Base-by-base conservation (phyloP, 2,113 vertebrate genomes). In the Laticauda laticaudata region DNA sequence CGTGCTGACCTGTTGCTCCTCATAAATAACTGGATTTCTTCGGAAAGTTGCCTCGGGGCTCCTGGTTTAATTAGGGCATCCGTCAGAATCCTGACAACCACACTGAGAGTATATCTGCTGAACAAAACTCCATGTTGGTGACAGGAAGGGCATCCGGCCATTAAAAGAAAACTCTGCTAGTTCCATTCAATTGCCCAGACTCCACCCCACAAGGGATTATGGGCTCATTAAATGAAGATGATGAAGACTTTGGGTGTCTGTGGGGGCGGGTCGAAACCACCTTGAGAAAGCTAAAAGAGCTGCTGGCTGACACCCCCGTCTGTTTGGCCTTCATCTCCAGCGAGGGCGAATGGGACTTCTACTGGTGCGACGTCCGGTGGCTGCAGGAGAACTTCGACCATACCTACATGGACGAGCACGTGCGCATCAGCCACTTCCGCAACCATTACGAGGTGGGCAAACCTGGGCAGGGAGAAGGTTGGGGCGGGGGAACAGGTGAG, bases 301-400 rank as follows among this genome's bases (percentile, higher is more conserved):
- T 91, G 4, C 21, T 86, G 5, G 12, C 26, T 48, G 39, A 21
- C 12, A 53, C 45, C 48, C 48, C 7, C 48, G 1, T 21, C 39
- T 12, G 48, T 81, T 39, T 92, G 55, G 51, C 43, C 11, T 93
- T 24, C 93, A 90, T 89, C 21, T 29, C 18, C 96, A 99, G 98
- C 1, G 98, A 99, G 93, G 97, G 97, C 9, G 98, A 99, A 4
- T 99, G 98, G 98, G 99, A 99, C 95, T 99, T 99, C 91, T 98
- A 98, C 96, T 99, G 99, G 99, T 99, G 98, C 91, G 98, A 99
- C 1, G 97, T 98, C 87, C 97, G 97, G 69, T 99, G 98, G 98
- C 97, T 99, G 5, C 98, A 98, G 92, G 98, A 99, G 93, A 99
- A 98, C 95, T 99, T 98, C 11, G 98, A 98, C 95, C 98, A 98